A percentile compares a stretch with the other conserved stretches of the same genome.
These are phyloP conservation scores for Poecilia gillii DNA, from an alignment of 2,797 vertebrate species.

Conservation along the genomic window DNA sequence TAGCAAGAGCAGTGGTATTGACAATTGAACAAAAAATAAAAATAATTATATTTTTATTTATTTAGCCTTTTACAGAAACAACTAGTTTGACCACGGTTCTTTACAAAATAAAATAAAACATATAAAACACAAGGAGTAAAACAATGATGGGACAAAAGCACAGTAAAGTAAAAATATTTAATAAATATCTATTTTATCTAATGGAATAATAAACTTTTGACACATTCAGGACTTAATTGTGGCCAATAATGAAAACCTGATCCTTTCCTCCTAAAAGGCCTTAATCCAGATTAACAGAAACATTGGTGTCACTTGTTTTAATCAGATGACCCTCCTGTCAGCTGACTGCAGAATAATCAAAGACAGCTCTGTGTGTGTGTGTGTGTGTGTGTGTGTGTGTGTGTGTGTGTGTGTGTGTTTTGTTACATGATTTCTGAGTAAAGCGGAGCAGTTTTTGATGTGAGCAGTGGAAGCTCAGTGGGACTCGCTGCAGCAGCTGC, in stretches of 20 bases:
- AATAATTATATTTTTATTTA: neutral
- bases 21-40: neutral
- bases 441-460: constrained; percentile 57
- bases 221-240: neutral
- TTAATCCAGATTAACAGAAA: constrained; percentile 75
- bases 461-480: constrained; percentile 61
- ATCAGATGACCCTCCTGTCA: constrained; percentile 78
- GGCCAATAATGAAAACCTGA: neutral
- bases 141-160: neutral
- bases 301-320: constrained; percentile 72
- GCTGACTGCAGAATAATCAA: constrained; percentile 77
- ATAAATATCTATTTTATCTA: neutral
- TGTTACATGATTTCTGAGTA: constrained; percentile 57
- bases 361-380: constrained; percentile 67
- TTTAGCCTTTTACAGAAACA: neutral
- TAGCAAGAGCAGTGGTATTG: neutral
- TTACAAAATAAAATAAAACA: neutral
- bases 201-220: neutral
- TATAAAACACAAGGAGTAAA: neutral
- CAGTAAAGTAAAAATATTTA: neutral
- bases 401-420: constrained; percentile 9
- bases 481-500: constrained; percentile 54
- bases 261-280: constrained; percentile 36
- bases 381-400: neutral
- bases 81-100: neutral